Evolutionary conservation across 2,797 vertebrate genomes (phyloP), one percentile per base, ranked within the genome.

Genomic region (Pseudopleuronectes americanus): DNA sequence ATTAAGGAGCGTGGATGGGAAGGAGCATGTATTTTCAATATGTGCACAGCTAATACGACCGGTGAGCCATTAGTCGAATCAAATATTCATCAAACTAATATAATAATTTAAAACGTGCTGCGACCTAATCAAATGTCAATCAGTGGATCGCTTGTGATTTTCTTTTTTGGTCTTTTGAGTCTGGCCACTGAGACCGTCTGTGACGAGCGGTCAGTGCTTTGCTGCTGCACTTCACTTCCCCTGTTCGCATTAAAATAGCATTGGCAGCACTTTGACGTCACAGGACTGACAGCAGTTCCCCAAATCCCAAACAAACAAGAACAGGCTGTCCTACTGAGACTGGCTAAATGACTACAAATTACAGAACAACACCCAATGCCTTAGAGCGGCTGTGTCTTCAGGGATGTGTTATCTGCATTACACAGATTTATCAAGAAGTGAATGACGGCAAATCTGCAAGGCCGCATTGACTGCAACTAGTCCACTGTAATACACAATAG

Each of bases 11-110:
- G 24, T 61, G 79, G 66, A 72, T 64, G 77, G 63, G 66, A 60
- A 58, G 74, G 72, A 58, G 55, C 36, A 57, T 68, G 38, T 38
- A 59, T 87, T 64, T 84, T 76, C 70, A 79, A 71, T 77, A 81
- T 74, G 66, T 78, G 77, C 64, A 68, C 76, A 87, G 78, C 85
- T 76, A 84, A 77, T 82, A 64, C 55, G 76, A 71, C 56, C 66
- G 8, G 43, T 57, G 70, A 60, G 61, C 43, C 48, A 68, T 76
- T 61, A 68, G n/a, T 21, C n/a, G 17, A 63, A 64, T 56, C 24
- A 12, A 76, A 74, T 56, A 36, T 45, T 72, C 21, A 79, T 67
- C 57, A 48, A 61, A 76, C 31, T 17, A 3, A 17, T 60, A 33
- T 52, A 23, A 23, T 51, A 62, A 23, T 75, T 72, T 43, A 41